Evolutionary conservation across 64 coral and sea anemone genomes (phyloP), one percentile per base, ranked within the genome.

Genomic region (Pocillopora damicornis): DNA sequence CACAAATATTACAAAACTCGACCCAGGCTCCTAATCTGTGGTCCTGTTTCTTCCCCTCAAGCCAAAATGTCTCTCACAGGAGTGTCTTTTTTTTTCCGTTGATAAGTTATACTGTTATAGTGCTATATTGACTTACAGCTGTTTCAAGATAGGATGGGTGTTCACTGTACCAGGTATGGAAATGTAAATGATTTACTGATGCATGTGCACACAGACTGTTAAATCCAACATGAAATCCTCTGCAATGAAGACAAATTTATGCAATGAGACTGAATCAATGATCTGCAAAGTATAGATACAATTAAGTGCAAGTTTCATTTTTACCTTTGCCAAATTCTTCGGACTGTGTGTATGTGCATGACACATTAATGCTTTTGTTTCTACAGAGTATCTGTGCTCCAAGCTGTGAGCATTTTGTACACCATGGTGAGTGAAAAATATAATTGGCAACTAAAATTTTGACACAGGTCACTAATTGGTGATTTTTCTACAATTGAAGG

Each of bases 191-290:
- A 88, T 99, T 99, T 25, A 99, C 97, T 38, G 97, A 99, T 35
- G 97, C 97, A 68, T 95, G 91, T 11, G 97, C 97, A 88, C 97
- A 99, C 17, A 99, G 75, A 16, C 97, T 99, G 88, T 99, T 99
- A 58, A 95, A 99, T 59, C 97, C 93, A 37, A 95, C 88, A 76
- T 90, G 93, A 79, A 99, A 99, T 77, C 90, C 93, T 71, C 97
- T 99, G 65, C 35, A 88, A 80, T 13, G 15, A 58, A 74, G 7
- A 83, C 75, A 73, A 37, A 78, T 58, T 9, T 13, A 12, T 2
- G 1, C 34, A 8, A 26, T 71, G 67, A 51, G 64, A 2, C 22
- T 20, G 22, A 20, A 16, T 20, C 64, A 22, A 9, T 4, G 9
- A 16, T 4, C 8, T 64, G 64, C 64, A 18, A 67, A 20, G 8